Evolutionary conservation across 2,888 invertebrate genomes (phyloP).

Genomic region (Acronicta psi): DNA sequence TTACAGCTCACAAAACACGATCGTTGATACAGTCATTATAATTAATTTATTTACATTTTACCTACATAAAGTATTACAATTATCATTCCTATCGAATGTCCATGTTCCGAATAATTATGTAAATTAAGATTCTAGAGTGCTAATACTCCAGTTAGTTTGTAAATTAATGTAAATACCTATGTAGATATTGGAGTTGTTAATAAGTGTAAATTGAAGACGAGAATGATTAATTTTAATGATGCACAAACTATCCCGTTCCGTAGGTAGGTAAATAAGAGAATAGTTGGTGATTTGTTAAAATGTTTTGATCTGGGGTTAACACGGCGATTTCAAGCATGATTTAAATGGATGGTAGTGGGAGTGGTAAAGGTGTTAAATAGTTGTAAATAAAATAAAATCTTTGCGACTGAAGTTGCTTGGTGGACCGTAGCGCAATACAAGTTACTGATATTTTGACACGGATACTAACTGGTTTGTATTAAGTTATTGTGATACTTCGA

Average conservation of each 20-base stretch:
- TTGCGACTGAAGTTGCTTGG: constrained; percentile 10
- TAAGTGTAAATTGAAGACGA: constrained; percentile 70
- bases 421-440: constrained; percentile 18
- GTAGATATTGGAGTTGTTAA: constrained; percentile 78
- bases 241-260: constrained; percentile 73
- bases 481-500: constrained; percentile 50
- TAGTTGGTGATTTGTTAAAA: constrained; percentile 38
- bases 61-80: constrained; percentile 74
- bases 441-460: constrained; percentile 30
- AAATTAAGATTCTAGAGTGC: constrained; percentile 76
- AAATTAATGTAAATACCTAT: constrained; percentile 82
- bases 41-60: constrained; percentile 71
- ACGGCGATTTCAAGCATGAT: constrained; percentile 15
- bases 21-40: constrained; percentile 82
- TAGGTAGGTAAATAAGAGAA: constrained; percentile 47
- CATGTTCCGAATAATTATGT: constrained; percentile 80
- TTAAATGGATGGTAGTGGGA: constrained; percentile 19
- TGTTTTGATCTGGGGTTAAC: constrained; percentile 23
- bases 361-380: constrained; percentile 27
- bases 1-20: constrained; percentile 93
- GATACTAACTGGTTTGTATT: constrained; percentile 46
- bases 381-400: constrained; percentile 29
- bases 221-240: constrained; percentile 71
- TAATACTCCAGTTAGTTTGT: constrained; percentile 79
- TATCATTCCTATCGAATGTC: constrained; percentile 76